These are phyloP conservation scores for Syrmaticus mikado DNA, from an alignment of 2,113 vertebrate genomes.

Conservation along the genomic window DNA sequence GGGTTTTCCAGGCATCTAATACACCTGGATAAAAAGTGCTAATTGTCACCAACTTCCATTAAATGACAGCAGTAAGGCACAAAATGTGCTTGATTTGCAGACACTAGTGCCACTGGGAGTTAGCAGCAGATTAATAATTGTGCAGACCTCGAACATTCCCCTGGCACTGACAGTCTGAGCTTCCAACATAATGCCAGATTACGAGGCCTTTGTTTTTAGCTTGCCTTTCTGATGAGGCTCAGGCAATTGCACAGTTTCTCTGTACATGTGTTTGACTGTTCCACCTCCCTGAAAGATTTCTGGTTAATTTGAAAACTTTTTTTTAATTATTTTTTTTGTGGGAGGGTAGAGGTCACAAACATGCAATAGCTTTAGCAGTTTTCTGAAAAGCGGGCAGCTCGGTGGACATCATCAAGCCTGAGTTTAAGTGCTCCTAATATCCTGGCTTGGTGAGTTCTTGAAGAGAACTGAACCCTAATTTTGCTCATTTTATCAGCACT, in stretches of 20 bases:
- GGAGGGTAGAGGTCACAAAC: not conserved
- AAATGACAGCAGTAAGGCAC: conserved; percentile 66
- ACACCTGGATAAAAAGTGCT: conserved; percentile 63
- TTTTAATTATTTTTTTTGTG: not conserved
- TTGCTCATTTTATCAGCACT: not conserved
- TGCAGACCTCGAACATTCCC: conserved; percentile 30
- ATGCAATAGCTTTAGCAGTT: not conserved
- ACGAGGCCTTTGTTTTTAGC: not conserved
- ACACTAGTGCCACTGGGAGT: conserved; percentile 26
- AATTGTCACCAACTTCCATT: conserved; percentile 56
- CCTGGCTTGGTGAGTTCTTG: not conserved
- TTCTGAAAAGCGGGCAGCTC: not conserved
- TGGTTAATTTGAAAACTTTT: not conserved
- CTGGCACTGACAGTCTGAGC: conserved; percentile 9
- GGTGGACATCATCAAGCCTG: not conserved
- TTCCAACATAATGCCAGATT: not conserved
- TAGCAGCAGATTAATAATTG: conserved; percentile 49
- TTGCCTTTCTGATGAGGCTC: conserved; percentile 17
- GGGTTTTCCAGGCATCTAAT: conserved; percentile 40
- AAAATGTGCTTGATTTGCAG: conserved; percentile 55
- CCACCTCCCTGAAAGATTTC: not conserved
- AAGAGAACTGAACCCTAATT: not conserved
- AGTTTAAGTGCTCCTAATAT: not conserved
- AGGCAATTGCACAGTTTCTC: not conserved
- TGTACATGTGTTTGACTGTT: not conserved